Evolutionary conservation across 2,113 vertebrate species (phyloP), one percentile per base, ranked within the genome.

Genomic region (Anhinga rufa): DNA sequence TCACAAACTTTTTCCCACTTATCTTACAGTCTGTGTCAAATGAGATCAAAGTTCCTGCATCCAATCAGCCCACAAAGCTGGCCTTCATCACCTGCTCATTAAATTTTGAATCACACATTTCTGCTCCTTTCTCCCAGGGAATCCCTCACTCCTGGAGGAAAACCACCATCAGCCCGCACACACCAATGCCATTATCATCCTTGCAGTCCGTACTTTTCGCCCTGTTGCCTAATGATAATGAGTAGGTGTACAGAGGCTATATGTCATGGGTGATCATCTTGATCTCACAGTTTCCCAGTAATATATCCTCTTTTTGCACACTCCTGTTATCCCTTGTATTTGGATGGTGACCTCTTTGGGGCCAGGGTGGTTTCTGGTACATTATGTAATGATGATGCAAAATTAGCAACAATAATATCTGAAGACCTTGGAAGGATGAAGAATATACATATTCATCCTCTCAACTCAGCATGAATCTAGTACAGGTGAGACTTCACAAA

Each of bases 41-140:
- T 1, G 7, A 75, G 90, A 94, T 75, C 90, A 90, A 90, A 94
- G 90, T 90, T 90, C 64, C 38, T 94, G 79, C 60, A 80, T 95
- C 60, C 80, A 81, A 77, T 93, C 95, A 96, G 68, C 68, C 88
- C n/a, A 4, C 86, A 81, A 81, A 55, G 34, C 58, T 88, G 71
- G 34, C 85, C 92, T 91, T 95, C 74, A 58, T 84, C 78, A 80
- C 74, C 62, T 88, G 70, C 58, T 87, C 64, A 26, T 96, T 91
- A 77, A 17, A 14, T 69, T 91, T 96, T 82, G 90, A 96, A 29
- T 94, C 85, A 77, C 72, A 22, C 46, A 28, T 88, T 93, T 91
- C 84, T 95, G 31, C 58, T 95, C 40, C 57, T 88, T 90, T 85
- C 70, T 95, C 44, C 70, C 21, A 44, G 69, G 60, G 55, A 91